Base-by-base conservation (phyloP, 2,113 vertebrate genomes). In the Glaucidium brasilianum region DNA sequence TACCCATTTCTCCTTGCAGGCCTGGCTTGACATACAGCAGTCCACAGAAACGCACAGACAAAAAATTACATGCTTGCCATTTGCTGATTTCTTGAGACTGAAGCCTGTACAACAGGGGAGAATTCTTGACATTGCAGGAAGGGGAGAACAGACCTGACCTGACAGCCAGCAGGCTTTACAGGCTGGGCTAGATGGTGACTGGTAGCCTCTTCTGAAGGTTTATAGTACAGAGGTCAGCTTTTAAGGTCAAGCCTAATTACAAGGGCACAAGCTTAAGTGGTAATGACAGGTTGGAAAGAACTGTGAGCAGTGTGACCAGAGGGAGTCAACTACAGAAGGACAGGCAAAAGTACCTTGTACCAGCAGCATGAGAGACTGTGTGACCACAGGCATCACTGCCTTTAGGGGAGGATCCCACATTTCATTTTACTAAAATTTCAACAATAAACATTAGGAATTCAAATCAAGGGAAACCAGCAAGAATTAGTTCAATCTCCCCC, bases 301-400 rank as follows among this genome's bases (percentile, higher is more conserved):
- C 47, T 30, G 34, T 11, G 58, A 90, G 74, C 71, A 92, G 3
- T 5, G 64, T 37, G 69, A 78, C n/a, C 2, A 5, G 43, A 32
- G 59, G 39, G 52, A 67, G 56, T 2, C 43, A 29, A 10, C 1
- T 39, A 47, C 50, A 74, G 50, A 6, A 27, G 25, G 60, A 69
- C 18, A 53, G 47, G 52, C 5, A 2, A 4, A 52, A 39, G 45
- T 4, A 30, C 45, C 60, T 39, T 2, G 47, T 4, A 11, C 27
- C 4, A 2, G 43, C 79, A 83, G 76, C 12, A 6, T 1, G 21
- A 71, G 66, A 10, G 53, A 3, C 34, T 6, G 37, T 27, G 9
- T 1, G 5, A 49, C 35, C 63, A 14, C 0, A 6, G 52, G 83
- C 43, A 63, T 9, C 3, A 0, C 0, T 50, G n/a, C 9, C 68